Base-by-base conservation (phyloP, 2,888 invertebrate species). In the Creontiades dilutus region DNA sequence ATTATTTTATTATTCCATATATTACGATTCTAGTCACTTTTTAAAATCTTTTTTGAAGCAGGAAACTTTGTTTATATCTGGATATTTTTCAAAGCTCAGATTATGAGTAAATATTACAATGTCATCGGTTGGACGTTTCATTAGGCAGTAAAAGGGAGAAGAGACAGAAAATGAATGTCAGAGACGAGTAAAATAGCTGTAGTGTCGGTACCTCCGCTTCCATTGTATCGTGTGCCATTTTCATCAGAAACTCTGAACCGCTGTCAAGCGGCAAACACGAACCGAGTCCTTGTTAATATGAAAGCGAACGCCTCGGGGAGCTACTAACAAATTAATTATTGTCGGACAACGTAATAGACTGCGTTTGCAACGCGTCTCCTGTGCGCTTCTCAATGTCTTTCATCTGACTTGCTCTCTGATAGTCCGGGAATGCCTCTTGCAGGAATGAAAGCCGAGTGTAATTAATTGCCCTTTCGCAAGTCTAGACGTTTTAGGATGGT, bases 251-350 rank as follows among this genome's bases (percentile, higher is more conserved):
- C 57, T 16, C 1, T 23, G 27, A 68, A 68, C 68, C 68, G 23
- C 16, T 61, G 61, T n/a, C 23, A 23, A 13, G 68, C 23, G 68
- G 68, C 68, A 68, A 68, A 68, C 68, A 57, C 16, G 52, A 68
- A 46, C 37, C 16, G 37, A 47, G 11, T 37, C 46, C 78, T 78
- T n/a, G 37, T 78, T 37, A 37, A 78, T n/a, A 78, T 78, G 46
- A 78, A 78, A 78, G 78, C 46, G 46, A 78, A 78, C 46, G 78
- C 78, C 78, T 47, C 47, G 47, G 14, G 78, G 46, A 16, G 37
- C 78, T 28, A 9, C 78, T 46, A 78, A 78, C 78, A 37, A 78
- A 78, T 37, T 78, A 78, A 78, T 78, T 78, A 78, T 46, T 46
- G 68, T 27, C 23, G 68, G 27, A 27, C 68, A 68, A 23, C 13